Percentiles rank a stretch among this genome's conserved stretches.
These are phyloP conservation scores for Bradynema listronoti DNA, from an alignment of 1,140 invertebrate species.

Conservation along the genomic window DNA sequence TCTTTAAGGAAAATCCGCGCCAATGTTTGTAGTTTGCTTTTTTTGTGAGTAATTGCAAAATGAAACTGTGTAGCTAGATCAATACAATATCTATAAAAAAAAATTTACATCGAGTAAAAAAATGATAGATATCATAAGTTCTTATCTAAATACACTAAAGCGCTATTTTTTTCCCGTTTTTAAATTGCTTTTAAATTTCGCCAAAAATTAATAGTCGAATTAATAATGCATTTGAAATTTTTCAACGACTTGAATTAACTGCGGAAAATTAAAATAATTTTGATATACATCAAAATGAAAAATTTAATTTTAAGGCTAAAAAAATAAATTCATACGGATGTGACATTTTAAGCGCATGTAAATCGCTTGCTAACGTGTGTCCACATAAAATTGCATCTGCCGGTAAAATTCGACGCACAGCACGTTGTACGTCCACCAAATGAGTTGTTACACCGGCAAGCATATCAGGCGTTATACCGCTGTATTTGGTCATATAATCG, in stretches of 20 bases:
- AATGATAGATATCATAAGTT: too few species aligned
- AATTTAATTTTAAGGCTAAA: too few species aligned
- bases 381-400: constrained; percentile 19
- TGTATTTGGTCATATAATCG: constrained; percentile 24
- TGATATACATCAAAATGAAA: background rate
- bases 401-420: constrained; percentile 13
- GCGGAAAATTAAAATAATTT: background rate
- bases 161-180: too few species aligned
- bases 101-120: too few species aligned
- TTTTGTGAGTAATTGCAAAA: too few species aligned
- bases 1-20: constrained; percentile 23
- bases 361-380: constrained; percentile 28
- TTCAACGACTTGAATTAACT: background rate
- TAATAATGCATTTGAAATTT: background rate
- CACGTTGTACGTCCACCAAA: constrained; percentile 18
- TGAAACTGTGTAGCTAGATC: too few species aligned
- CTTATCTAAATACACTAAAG: too few species aligned
- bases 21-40: constrained; percentile 23
- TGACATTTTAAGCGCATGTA: constrained; percentile 20
- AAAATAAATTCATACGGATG: constrained; percentile 19
- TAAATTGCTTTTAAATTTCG: too few species aligned
- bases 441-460: constrained; percentile 12
- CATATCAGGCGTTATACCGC: constrained; percentile 26
- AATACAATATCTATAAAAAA: too few species aligned
- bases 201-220: too few species aligned